Evolutionary conservation across 2,113 vertebrate species (phyloP), one percentile per base, ranked within the genome.

Genomic region (Haemorhous mexicanus): DNA sequence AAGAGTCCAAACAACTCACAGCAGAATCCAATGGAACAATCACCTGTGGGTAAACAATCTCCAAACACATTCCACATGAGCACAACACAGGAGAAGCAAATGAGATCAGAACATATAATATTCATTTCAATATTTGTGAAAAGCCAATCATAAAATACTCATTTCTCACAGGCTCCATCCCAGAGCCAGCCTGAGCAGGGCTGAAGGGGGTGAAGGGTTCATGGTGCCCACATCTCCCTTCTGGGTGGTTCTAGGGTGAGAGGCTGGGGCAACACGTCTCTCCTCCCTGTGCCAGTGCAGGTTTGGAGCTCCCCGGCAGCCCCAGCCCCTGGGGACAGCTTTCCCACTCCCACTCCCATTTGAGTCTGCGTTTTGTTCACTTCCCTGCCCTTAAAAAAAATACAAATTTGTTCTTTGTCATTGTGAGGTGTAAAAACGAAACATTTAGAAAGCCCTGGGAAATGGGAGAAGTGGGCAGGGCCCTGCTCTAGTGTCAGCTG

Each of bases 331-430:
- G 14, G 14, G 16, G 16, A 4, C 47, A 32, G 47, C 23, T 43
- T 69, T 39, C 53, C 16, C 43, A 43, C 43, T 43, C 41, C 4
- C 9, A 39, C 5, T 41, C 35, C 20, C 14, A 0, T 30, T 16
- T 14, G 33, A 56, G 30, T 19, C n/a, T 35, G 23, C 0, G 0
- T n/a, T 64, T 73, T 33, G 9, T 58, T 84, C 37, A 8, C 37
- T 56, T 74, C 11, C 21, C 7, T 2, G 8, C 13, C 13, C 39
- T 68, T 73, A 28, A 73, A 52, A 55, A 52, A 52, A 52, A 9
- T 3, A 47, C 9, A 14, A 10, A n/a, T 63, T 47, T 32, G 3
- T 52, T 70, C 21, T 39, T 61, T 16, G 4, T 62, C 18, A 20
- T 4, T 70, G 17, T 15, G 52, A 58, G 35, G 12, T 11, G 3